Conservation (phyloP, 2,888 invertebrate species). For the Microchrysa polita region DNA sequence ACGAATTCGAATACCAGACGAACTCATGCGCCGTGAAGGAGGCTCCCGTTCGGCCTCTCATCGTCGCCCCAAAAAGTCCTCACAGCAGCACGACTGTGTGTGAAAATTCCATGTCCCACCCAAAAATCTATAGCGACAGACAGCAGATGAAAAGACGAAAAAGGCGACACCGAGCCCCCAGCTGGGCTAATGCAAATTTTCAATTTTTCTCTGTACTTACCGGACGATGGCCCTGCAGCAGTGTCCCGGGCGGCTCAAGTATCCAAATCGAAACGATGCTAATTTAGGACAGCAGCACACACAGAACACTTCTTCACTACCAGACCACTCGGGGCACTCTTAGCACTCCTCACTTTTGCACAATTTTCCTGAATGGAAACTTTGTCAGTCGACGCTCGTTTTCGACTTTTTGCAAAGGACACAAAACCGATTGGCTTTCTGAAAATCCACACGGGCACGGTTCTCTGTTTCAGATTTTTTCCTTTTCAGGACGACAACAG, state of each 20-base stretch:
- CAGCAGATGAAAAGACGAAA: neutral
- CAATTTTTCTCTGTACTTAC: slow-evolving; percentile 25
- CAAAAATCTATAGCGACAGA: slow-evolving; percentile 33
- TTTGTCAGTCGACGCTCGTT: neutral
- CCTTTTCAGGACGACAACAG: neutral
- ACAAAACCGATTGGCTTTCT: neutral
- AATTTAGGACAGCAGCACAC: slow-evolving; percentile 21
- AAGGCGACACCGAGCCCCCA: too few species aligned
- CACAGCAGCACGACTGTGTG: neutral
- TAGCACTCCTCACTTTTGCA: slow-evolving; percentile 17
- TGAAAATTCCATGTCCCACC: slow-evolving; percentile 40
- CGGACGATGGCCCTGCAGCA: neutral
- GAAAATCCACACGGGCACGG: neutral
- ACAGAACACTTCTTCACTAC: neutral
- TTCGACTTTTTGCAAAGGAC: slow-evolving; percentile 4
- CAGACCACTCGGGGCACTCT: neutral
- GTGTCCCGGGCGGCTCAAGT: neutral
- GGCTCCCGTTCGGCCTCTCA: neutral
- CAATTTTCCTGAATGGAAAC: slow-evolving; percentile 30
- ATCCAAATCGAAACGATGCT: slow-evolving; percentile 21
- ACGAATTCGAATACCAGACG: too few species aligned
- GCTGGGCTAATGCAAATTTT: neutral
- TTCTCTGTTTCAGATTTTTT: too few species aligned
- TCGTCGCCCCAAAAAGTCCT: slow-evolving; percentile 21
- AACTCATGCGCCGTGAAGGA: slow-evolving; percentile 40